A percentile compares a stretch with the other conserved stretches of the same genome.
These are phyloP conservation scores for Fulica atra DNA, from an alignment of 2,113 vertebrate genomes.

Conservation along the genomic window DNA sequence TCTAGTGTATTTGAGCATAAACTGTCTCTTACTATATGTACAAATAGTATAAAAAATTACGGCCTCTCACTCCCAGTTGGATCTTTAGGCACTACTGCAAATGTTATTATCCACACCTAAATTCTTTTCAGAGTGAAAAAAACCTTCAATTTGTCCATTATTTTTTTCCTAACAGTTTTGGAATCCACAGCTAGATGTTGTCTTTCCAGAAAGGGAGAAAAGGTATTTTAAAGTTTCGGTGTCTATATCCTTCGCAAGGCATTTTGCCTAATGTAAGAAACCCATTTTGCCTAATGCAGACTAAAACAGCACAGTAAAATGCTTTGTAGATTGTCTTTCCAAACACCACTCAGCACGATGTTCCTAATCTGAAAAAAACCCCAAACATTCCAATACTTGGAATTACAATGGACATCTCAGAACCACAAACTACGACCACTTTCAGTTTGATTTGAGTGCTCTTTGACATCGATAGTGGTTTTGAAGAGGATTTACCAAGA, in stretches of 20 bases:
- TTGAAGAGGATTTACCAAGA: neutral
- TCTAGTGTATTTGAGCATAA: neutral
- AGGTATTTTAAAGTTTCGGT: neutral
- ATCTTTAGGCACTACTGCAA: neutral
- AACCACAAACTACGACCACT: neutral
- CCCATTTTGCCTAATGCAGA: neutral
- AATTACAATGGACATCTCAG: constrained; percentile 3
- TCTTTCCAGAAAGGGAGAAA: neutral
- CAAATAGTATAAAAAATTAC: neutral
- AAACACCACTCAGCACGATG: neutral
- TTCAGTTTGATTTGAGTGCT: neutral
- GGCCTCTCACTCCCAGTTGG: neutral
- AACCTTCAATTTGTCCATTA: neutral
- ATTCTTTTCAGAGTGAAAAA: neutral
- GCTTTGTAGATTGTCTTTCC: neutral
- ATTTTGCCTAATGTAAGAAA: neutral
- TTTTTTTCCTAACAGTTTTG: neutral
- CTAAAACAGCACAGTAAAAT: neutral
- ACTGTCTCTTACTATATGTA: neutral
- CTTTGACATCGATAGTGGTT: constrained; percentile 10
- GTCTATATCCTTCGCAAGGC: neutral
- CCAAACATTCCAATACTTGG: neutral
- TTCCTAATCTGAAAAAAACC: neutral
- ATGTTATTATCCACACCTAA: neutral
- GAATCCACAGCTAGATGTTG: neutral